These are phyloP conservation scores for Andricus grossulariae DNA, from an alignment of 1,140 invertebrate genomes.

Conservation along the genomic window DNA sequence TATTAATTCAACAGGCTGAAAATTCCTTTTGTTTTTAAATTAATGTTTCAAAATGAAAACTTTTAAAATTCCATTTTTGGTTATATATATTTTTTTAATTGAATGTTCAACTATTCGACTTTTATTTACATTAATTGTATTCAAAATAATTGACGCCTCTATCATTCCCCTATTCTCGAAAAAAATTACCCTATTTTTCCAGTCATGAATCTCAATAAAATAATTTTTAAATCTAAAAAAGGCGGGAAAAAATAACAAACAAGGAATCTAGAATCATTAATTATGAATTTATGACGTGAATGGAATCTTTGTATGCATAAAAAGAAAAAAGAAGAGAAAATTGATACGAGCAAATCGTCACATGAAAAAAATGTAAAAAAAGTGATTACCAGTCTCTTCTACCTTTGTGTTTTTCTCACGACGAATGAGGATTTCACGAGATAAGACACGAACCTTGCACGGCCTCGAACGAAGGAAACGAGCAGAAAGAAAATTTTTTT, in stretches of 20 bases:
- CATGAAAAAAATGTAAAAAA: background rate
- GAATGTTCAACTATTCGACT: too few species aligned
- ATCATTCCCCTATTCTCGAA: too few species aligned
- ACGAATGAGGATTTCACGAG: background rate
- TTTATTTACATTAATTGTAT: too few species aligned
- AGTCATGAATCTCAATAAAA: background rate
- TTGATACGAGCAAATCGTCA: background rate
- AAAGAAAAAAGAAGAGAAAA: background rate
- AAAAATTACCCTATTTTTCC: background rate
- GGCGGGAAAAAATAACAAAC: too few species aligned
- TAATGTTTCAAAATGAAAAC: too few species aligned
- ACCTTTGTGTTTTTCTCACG: background rate
- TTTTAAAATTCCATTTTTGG: too few species aligned
- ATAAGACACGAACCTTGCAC: constrained; percentile 15
- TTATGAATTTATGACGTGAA: too few species aligned
- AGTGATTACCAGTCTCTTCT: background rate
- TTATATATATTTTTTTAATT: too few species aligned
- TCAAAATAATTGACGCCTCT: too few species aligned
- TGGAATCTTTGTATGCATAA: background rate
- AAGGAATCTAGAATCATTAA: too few species aligned
- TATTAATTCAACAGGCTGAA: too few species aligned
- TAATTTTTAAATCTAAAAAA: background rate
- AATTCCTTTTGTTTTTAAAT: too few species aligned
- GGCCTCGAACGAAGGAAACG: background rate
- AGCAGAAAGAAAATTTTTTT: background rate